Evolutionary conservation across 2,888 invertebrate genomes (phyloP).

Genomic region (Drosophila acutilabella): DNA sequence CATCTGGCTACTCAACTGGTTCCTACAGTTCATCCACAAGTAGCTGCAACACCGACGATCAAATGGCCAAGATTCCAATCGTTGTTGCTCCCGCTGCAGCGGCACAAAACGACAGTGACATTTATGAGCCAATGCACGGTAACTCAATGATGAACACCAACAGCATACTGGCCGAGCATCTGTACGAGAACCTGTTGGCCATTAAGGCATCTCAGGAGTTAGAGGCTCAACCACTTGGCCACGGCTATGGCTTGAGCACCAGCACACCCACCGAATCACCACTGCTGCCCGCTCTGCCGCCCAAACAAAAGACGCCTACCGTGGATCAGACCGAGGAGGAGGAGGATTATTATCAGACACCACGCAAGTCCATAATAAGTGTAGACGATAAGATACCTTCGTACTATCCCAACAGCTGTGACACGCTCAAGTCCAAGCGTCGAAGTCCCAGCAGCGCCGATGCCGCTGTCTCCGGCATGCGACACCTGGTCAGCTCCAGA

Average conservation of each 20-base stretch:
- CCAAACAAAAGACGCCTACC: conserved; percentile 49
- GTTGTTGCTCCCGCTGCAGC: not conserved
- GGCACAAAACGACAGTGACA: conserved; percentile 66
- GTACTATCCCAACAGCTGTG: conserved; percentile 85
- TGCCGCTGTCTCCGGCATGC: conserved; percentile 56
- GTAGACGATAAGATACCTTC: conserved; percentile 85
- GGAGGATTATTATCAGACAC: conserved; percentile 82
- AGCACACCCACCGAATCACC: conserved; percentile 83
- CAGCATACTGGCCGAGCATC: conserved; percentile 70
- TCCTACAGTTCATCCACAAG: conserved; percentile 76
- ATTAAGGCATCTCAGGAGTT: conserved; percentile 82
- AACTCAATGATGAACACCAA: conserved; percentile 51
- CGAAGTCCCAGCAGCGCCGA: conserved; percentile 67
- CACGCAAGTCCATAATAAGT: conserved; percentile 82
- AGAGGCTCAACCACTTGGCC: conserved; percentile 50
- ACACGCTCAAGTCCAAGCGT: conserved; percentile 78
- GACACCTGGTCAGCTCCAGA: conserved; percentile 78
- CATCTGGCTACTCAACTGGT: conserved; percentile 81
- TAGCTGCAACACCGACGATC: conserved; percentile 68
- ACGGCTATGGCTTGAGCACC: conserved; percentile 66
- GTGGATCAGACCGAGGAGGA: conserved; percentile 29
- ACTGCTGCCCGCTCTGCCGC: conserved; percentile 63
- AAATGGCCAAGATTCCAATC: conserved; percentile 8
- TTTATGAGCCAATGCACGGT: conserved; percentile 82
- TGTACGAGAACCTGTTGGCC: conserved; percentile 82